Evolutionary conservation across 2,888 invertebrate genomes (phyloP).

Genomic region (Caenorhabditis angaria): DNA sequence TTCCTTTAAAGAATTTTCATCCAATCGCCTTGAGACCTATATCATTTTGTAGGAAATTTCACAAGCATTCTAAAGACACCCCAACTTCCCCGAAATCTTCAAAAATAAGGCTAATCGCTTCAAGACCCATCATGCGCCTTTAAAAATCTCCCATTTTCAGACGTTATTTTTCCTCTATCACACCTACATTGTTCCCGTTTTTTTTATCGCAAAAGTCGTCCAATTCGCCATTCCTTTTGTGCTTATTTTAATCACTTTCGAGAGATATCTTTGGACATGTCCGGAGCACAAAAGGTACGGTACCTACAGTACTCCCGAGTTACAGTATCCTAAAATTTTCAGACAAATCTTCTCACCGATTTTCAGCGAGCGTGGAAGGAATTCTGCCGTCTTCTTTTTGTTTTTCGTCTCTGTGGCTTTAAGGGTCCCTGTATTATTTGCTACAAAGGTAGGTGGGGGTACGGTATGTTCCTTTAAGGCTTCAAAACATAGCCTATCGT

Average conservation of each 20-base stretch:
- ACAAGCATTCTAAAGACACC: neutral
- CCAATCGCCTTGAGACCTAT: neutral
- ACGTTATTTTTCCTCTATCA: slow-evolving; percentile 55
- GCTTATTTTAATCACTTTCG: slow-evolving; percentile 58
- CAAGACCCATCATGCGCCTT: neutral
- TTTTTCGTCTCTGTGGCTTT: slow-evolving; percentile 30
- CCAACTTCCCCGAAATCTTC: neutral
- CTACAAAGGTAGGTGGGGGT: slow-evolving; percentile 36
- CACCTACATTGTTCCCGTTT: slow-evolving; percentile 51
- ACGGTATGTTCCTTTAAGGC: neutral
- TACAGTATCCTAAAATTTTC: slow-evolving; percentile 8
- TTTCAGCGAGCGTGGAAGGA: slow-evolving; percentile 48
- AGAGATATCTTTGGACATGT: slow-evolving; percentile 59
- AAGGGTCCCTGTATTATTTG: slow-evolving; percentile 47
- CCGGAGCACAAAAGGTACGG: slow-evolving; percentile 47
- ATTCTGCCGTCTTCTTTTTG: slow-evolving; percentile 38
- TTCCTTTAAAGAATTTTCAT: neutral
- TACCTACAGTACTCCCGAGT: slow-evolving; percentile 5
- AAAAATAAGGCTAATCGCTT: neutral
- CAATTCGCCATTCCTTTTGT: slow-evolving; percentile 62
- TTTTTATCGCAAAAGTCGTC: slow-evolving; percentile 56
- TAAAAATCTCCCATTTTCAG: slow-evolving; percentile 19
- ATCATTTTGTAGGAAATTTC: neutral
- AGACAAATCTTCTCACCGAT: slow-evolving; percentile 43
- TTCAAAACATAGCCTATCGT: too few species aligned